Conservation (phyloP, 2,888 invertebrate genomes). For the Frankliniella intonsa region DNA sequence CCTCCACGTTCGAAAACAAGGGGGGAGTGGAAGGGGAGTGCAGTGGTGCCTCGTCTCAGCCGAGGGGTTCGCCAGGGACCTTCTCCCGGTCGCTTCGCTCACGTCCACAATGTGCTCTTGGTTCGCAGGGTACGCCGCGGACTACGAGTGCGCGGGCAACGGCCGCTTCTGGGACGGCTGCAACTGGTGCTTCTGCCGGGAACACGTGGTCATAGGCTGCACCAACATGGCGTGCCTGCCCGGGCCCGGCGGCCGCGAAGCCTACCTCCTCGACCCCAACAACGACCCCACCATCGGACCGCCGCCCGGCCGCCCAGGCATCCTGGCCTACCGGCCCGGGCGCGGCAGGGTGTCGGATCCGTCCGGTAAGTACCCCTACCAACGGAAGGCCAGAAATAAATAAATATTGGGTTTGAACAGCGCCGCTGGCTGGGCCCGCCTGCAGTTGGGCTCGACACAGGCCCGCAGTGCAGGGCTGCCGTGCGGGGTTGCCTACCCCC, state of each 20-base stretch:
- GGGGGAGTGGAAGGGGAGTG: too few relatives aligned
- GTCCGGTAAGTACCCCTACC: not conserved
- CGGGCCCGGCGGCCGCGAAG: not conserved
- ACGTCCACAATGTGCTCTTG: not conserved
- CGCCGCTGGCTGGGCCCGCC: too few relatives aligned
- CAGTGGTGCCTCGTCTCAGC: not conserved
- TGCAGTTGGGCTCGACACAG: too few relatives aligned
- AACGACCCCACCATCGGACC: not conserved
- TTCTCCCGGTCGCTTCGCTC: not conserved
- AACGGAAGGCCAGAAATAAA: too few relatives aligned
- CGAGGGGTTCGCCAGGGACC: not conserved
- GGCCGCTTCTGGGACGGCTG: conserved; percentile 23
- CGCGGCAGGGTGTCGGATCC: not conserved
- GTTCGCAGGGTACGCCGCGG: conserved; percentile 8
- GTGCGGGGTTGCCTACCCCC: too few relatives aligned
- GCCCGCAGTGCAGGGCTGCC: too few relatives aligned
- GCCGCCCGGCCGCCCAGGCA: not conserved
- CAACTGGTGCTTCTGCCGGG: conserved; percentile 15
- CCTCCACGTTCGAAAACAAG: not conserved
- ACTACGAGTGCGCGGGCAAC: not conserved
- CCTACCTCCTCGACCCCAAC: not conserved
- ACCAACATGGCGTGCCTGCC: conserved; percentile 8
- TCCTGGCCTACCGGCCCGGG: not conserved
- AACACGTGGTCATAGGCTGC: not conserved
- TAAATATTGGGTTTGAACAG: too few relatives aligned